Evolutionary conservation across 1,140 invertebrate genomes (phyloP).

Genomic region (Cotesia typhae): DNA sequence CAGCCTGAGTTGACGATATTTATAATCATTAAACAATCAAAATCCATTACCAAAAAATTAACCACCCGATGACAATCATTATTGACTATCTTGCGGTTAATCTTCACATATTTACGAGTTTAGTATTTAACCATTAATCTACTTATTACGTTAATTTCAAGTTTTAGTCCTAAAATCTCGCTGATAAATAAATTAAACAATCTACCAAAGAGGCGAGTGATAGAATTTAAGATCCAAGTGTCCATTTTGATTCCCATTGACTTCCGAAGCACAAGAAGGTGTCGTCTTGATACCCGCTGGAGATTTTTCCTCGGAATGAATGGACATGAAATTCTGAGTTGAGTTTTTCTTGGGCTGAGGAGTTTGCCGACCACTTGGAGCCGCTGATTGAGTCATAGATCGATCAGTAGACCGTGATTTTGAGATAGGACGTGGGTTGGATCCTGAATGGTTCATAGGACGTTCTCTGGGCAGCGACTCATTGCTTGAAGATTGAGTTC

Average conservation of each 20-base stretch:
- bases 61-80: no score
- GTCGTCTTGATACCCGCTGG: constrained; percentile 48
- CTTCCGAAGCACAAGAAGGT: constrained; percentile 57
- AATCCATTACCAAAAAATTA: no score
- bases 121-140: not conserved
- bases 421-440: no score
- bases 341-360: not conserved
- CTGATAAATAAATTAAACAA: no score
- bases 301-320: constrained; percentile 30
- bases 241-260: constrained; percentile 47
- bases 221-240: constrained; percentile 64
- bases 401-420: constrained; percentile 9
- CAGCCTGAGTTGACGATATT: constrained; percentile 2
- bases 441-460: no score
- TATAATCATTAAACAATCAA: not conserved
- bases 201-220: constrained; percentile 63
- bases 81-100: no score
- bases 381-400: no score
- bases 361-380: constrained; percentile 20
- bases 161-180: constrained; percentile 18
- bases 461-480: no score
- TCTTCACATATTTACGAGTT: no score
- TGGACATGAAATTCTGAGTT: not conserved
- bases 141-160: not conserved
- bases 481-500: no score